Evolutionary conservation across 2,113 vertebrate genomes (phyloP).

Genomic region (Brevimyrus niger): DNA sequence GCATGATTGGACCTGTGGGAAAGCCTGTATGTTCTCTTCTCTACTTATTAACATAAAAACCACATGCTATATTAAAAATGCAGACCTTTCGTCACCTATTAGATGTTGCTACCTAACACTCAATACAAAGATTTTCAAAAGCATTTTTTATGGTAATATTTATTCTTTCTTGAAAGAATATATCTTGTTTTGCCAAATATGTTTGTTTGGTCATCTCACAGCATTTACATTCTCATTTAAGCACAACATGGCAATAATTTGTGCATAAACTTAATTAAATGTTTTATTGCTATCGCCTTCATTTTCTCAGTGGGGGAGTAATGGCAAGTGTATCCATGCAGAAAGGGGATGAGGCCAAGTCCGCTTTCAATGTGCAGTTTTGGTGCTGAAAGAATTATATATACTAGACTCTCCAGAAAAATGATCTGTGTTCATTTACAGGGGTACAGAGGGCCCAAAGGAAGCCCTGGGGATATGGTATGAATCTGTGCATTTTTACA

Average conservation of each 20-base stretch:
- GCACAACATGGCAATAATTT: background rate
- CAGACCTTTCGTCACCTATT: background rate
- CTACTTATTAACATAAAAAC: background rate
- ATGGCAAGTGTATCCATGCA: background rate
- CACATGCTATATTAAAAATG: background rate
- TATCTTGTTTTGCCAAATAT: background rate
- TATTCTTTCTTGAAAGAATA: background rate
- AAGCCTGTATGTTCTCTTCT: constrained; percentile 68
- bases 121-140: background rate
- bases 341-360: background rate
- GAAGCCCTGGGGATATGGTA: constrained; percentile 84
- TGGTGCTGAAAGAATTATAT: background rate
- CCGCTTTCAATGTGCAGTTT: background rate
- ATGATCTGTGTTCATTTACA: constrained; percentile 42
- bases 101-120: background rate
- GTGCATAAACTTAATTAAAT: background rate
- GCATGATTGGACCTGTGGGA: constrained; percentile 76
- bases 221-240: background rate
- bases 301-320: background rate
- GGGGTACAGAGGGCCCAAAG: constrained; percentile 81
- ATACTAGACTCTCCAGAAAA: background rate
- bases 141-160: background rate
- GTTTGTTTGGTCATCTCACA: background rate
- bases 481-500: constrained; percentile 40
- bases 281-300: background rate